Conservation (phyloP, 2,113 vertebrate genomes). For the Heliornis fulica region DNA sequence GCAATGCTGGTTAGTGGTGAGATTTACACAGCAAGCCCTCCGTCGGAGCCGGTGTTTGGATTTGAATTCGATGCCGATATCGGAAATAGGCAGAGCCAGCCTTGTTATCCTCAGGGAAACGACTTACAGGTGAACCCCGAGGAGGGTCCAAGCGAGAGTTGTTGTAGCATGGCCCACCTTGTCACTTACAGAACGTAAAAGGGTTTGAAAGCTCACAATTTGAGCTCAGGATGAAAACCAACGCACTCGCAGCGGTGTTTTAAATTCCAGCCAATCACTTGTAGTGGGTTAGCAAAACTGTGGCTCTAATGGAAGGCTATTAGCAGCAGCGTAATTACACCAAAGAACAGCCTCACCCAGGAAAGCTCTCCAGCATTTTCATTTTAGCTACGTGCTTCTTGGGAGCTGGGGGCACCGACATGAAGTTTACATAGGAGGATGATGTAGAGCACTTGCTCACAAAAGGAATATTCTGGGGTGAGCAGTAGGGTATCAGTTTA, state of each 20-base stretch:
- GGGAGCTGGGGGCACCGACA: not conserved
- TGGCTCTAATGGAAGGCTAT: not conserved
- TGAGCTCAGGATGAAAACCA: not conserved
- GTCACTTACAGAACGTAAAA: not conserved
- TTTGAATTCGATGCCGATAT: not conserved
- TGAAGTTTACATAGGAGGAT: not conserved
- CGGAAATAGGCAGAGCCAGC: not conserved
- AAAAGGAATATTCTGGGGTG: not conserved
- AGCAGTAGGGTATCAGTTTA: not conserved
- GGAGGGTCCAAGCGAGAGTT: not conserved
- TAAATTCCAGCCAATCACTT: not conserved
- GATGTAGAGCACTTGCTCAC: not conserved
- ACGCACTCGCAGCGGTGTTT: not conserved
- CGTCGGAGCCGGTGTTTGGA: not conserved
- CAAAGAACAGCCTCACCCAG: not conserved
- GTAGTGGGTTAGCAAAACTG: not conserved
- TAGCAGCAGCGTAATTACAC: conserved; percentile 21
- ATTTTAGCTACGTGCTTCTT: not conserved
- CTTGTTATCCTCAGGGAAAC: not conserved
- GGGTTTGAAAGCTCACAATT: not conserved
- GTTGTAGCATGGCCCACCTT: not conserved
- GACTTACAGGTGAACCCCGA: not conserved
- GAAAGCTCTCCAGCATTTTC: not conserved
- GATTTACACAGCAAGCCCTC: not conserved
- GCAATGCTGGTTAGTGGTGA: not conserved